Percentiles rank a stretch among this genome's conserved stretches.
Conservation (phyloP, 1,140 invertebrate species). For the Mamestra configurata region DNA sequence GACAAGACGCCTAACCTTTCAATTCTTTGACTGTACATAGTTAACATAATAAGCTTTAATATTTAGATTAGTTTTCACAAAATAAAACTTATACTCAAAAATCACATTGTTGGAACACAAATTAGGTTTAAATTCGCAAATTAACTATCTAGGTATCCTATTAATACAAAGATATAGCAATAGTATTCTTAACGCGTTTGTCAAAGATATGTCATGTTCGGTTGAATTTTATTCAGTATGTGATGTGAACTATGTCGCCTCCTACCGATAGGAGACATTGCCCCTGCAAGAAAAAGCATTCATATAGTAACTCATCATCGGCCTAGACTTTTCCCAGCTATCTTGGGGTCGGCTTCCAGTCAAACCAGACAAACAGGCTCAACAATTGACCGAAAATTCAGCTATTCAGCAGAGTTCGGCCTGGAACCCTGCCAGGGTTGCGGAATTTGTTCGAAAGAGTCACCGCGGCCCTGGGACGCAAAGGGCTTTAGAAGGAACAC, state of each 20-base stretch:
- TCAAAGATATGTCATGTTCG: conserved; percentile 59
- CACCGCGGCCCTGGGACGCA: too few species aligned
- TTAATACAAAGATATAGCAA: conserved; percentile 5
- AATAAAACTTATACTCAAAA: conserved; percentile 22
- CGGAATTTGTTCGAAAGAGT: too few species aligned
- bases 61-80: neutral
- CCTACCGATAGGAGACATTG: conserved; percentile 98
- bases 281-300: conserved; percentile 88
- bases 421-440: too few species aligned
- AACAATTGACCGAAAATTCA: too few species aligned
- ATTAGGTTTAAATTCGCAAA: neutral
- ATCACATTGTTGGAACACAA: conserved; percentile 37
- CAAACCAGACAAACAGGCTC: too few species aligned
- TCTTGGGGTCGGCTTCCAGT: too few species aligned
- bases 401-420: too few species aligned
- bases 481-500: too few species aligned
- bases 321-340: neutral
- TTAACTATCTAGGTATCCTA: neutral
- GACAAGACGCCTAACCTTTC: neutral
- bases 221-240: conserved; percentile 63
- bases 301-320: neutral
- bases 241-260: conserved; percentile 95
- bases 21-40: neutral
- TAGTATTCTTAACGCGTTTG: neutral
- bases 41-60: neutral